A percentile compares a stretch with the other conserved stretches of the same genome.
Evolutionary conservation across 2,797 vertebrate species (phyloP).

Genomic region (Hipposideros larvatus): DNA sequence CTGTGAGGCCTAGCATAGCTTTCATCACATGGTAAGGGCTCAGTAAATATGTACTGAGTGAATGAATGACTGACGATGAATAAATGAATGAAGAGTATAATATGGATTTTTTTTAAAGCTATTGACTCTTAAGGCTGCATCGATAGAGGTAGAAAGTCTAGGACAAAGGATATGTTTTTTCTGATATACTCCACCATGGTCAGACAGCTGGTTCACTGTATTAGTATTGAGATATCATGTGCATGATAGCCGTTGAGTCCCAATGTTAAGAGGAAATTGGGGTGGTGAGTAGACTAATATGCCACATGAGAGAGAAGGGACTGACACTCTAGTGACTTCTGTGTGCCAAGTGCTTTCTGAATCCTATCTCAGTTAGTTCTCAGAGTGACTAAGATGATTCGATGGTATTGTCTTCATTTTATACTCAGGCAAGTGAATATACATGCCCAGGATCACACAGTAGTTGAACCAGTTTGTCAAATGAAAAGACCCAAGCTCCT

Average conservation of each 20-base stretch:
- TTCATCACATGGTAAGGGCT: background rate
- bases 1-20: background rate
- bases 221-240: background rate
- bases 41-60: background rate
- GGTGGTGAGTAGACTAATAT: background rate
- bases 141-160: background rate
- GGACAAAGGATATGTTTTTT: background rate
- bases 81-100: background rate
- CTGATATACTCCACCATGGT: background rate
- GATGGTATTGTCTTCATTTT: background rate
- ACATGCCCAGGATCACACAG: background rate
- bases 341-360: background rate
- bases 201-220: background rate
- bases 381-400: background rate
- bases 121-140: background rate
- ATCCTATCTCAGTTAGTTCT: background rate
- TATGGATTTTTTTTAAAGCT: constrained; percentile 49
- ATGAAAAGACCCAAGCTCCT: background rate
- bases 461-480: background rate
- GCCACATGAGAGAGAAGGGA: background rate
- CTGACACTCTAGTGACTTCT: background rate
- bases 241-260: background rate
- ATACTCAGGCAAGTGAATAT: background rate
- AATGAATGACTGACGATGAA: background rate
- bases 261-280: background rate